A percentile compares a stretch with the other conserved stretches of the same genome.
Evolutionary conservation across 2,113 vertebrate species (phyloP).

Genomic region (Electrona antarctica): DNA sequence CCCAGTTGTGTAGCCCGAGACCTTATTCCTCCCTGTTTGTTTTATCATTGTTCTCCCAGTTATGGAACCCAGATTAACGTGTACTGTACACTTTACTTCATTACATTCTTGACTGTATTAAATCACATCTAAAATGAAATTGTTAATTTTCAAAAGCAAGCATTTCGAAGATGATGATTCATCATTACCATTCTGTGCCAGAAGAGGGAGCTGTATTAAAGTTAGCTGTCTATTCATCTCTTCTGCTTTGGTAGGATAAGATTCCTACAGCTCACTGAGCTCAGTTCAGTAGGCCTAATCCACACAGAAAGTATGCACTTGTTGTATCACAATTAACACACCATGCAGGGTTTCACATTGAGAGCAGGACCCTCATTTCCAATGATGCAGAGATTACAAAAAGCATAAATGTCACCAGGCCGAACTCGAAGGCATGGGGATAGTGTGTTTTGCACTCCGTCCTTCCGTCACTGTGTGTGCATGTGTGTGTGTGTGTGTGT

Average conservation of each 20-base stretch:
- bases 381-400: too few species aligned
- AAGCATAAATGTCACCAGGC: too few species aligned
- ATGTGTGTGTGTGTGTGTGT: too few species aligned
- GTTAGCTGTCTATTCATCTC: background rate
- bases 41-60: background rate
- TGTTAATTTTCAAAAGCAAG: too few species aligned
- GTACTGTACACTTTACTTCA: background rate
- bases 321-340: too few species aligned
- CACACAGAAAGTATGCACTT: too few species aligned
- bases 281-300: background rate
- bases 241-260: background rate
- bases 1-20: background rate
- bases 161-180: background rate
- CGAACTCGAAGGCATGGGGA: too few species aligned
- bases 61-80: background rate
- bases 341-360: too few species aligned
- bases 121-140: too few species aligned
- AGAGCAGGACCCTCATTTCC: too few species aligned
- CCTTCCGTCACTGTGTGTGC: too few species aligned
- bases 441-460: too few species aligned
- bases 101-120: background rate
- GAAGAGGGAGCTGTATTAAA: slow-evolving; percentile 39
- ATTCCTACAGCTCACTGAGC: background rate
- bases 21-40: background rate
- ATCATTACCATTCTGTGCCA: slow-evolving; percentile 26